These are phyloP conservation scores for Nymphicus hollandicus DNA, from an alignment of 2,113 vertebrate genomes.

Conservation along the genomic window DNA sequence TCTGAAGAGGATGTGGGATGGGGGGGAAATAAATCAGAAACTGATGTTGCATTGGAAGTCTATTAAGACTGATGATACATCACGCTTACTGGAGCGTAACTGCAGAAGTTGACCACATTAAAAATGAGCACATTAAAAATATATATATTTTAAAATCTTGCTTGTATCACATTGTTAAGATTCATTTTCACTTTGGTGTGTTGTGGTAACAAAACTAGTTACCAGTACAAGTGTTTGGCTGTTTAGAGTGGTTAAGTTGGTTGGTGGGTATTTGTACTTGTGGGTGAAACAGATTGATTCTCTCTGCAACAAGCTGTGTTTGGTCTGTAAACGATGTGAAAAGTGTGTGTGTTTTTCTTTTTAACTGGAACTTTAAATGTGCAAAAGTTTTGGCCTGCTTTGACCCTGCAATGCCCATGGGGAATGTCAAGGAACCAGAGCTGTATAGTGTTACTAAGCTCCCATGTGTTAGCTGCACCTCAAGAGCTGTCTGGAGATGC, in stretches of 20 bases:
- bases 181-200: neutral
- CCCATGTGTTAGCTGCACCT: neutral
- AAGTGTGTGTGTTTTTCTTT: neutral
- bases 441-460: neutral
- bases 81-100: neutral
- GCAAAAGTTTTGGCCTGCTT: neutral
- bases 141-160: neutral
- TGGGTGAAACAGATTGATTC: neutral
- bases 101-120: neutral
- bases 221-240: neutral
- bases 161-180: neutral
- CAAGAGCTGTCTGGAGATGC: neutral
- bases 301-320: neutral
- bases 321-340: neutral
- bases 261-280: neutral
- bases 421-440: neutral
- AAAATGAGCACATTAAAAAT: neutral
- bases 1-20: neutral
- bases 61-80: neutral
- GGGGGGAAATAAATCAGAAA: conserved; percentile 41
- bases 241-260: neutral
- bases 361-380: neutral
- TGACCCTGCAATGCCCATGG: neutral
- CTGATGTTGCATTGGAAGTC: conserved; percentile 14
- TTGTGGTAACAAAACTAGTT: neutral